Base-by-base conservation (phyloP, 1,140 invertebrate species). In the Drosophila auraria region DNA sequence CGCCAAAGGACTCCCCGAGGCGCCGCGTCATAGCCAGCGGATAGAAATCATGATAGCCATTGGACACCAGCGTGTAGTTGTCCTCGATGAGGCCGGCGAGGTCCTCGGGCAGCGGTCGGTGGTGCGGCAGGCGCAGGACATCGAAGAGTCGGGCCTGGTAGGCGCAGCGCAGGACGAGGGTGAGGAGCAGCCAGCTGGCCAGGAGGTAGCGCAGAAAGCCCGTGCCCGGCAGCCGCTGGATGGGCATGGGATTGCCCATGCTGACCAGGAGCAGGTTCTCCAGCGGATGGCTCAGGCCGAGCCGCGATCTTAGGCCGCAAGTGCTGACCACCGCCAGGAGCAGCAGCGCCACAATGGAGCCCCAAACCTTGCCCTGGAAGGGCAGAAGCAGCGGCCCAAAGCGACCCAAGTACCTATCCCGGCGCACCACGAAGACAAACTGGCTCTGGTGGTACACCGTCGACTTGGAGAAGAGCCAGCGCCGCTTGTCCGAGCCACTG, bases 131-230 rank as follows among this genome's bases (percentile, higher is more conserved):
- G 8, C 83, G 83, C 17, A 87, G 63, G 14, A 89, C 71, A 30
- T 89, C 68, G 30, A 84, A 89, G 14, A 89, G 47, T 3, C 87
- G 87, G 4, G 86, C 86, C 65, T 89, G 84, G 9, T 89, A 89
- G 36, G 84, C 84, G 14, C 80, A 75, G 1, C 84, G 70, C 53
- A 89, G 56, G 5, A 89, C 84, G 5, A 87, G 59, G 1, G 84
- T 78, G 1, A 83, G 50, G 0, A 89, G 56, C 20, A 89, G 44
- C 84, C 84, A 89, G 23, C 53, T 76, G 36, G 65, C 64, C n/a
- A 89, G 25, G 1, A 89, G 44, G 23, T 78, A 78, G 0, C 84
- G 84, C 17, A 65, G n/a, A 1, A 72, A 44, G 1, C 49, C 49
- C 0, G 5, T 20, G 0, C 45, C 45, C 5, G 84, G 73, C 47